phyloP scores from a whole-genome alignment of 1,140 invertebrate genomes.

The Amyelois transitella region DNA sequence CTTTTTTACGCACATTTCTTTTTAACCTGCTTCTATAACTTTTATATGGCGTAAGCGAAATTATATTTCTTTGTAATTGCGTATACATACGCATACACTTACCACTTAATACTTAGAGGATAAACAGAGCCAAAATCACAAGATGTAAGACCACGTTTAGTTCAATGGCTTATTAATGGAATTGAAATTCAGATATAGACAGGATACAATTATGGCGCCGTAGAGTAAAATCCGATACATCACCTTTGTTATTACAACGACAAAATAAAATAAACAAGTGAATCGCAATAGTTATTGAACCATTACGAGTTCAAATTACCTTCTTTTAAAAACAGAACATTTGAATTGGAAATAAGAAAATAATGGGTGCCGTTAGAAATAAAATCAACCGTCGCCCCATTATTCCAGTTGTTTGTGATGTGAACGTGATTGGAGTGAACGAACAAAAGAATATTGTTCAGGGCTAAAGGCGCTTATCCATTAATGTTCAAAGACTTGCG shows the following conservation, averaged over 20 bases:
- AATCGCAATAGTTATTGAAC: slow-evolving; percentile 38
- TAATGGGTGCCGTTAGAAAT: slow-evolving; percentile 24
- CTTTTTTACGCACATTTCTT: too few species aligned
- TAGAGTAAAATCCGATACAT: too few species aligned
- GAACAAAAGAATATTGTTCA: slow-evolving; percentile 16
- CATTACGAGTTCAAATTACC: slow-evolving; percentile 48
- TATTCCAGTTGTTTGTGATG: slow-evolving; percentile 35
- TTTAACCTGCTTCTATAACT: too few species aligned
- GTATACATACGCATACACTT: too few species aligned
- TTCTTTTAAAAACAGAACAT: slow-evolving; percentile 32
- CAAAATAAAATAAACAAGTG: slow-evolving; percentile 11
- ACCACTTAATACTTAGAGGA: too few species aligned
- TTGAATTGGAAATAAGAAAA: slow-evolving; percentile 19
- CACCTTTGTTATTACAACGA: not conserved
- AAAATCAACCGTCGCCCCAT: slow-evolving; percentile 24
- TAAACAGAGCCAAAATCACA: too few species aligned
- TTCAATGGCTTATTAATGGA: too few species aligned
- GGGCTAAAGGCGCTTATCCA: not conserved
- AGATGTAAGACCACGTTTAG: too few species aligned
- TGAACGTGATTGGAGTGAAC: slow-evolving; percentile 28
- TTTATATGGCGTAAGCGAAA: too few species aligned
- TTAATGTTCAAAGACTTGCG: not conserved
- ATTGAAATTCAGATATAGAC: too few species aligned
- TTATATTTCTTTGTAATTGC: too few species aligned
- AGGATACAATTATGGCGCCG: too few species aligned